Evolutionary conservation across 2,888 invertebrate genomes (phyloP).

Genomic region (Deroplatys truncata): DNA sequence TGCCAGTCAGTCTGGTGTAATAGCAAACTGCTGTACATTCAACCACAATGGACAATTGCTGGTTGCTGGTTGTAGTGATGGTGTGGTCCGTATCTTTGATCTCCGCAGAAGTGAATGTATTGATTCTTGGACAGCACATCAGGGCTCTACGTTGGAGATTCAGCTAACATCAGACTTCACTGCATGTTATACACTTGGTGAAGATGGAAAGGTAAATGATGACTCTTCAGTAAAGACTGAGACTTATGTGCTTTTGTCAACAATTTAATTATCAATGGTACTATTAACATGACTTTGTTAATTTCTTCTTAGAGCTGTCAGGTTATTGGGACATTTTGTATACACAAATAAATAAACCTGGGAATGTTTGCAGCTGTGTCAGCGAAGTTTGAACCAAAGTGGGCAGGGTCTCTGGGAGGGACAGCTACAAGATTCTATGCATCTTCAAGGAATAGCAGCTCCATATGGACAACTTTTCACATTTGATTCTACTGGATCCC

Average conservation of each 20-base stretch:
- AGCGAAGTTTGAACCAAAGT: slow-evolving; percentile 45
- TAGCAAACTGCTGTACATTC: slow-evolving; percentile 51
- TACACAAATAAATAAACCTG: not conserved
- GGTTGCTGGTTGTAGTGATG: slow-evolving; percentile 55
- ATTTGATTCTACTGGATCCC: slow-evolving; percentile 45
- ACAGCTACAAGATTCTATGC: slow-evolving; percentile 38
- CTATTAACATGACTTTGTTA: too few relatives aligned
- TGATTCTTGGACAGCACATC: slow-evolving; percentile 52
- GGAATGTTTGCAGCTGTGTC: slow-evolving; percentile 33
- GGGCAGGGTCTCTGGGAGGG: slow-evolving; percentile 43
- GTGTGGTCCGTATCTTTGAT: slow-evolving; percentile 54
- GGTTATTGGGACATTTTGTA: not conserved
- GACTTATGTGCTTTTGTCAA: too few relatives aligned
- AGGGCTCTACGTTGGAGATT: slow-evolving; percentile 51
- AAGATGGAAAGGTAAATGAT: slow-evolving; percentile 51
- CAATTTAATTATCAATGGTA: not conserved
- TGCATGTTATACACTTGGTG: slow-evolving; percentile 53
- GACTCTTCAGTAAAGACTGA: slow-evolving; percentile 7
- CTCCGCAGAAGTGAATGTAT: slow-evolving; percentile 52
- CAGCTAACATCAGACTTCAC: slow-evolving; percentile 54
- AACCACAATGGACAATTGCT: slow-evolving; percentile 58
- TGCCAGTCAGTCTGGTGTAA: not conserved
- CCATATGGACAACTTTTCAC: slow-evolving; percentile 47
- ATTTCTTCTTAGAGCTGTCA: not conserved
- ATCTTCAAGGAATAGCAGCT: slow-evolving; percentile 25